Conservation (phyloP, 2,797 vertebrate species). For the Coregonus sp. region DNA sequence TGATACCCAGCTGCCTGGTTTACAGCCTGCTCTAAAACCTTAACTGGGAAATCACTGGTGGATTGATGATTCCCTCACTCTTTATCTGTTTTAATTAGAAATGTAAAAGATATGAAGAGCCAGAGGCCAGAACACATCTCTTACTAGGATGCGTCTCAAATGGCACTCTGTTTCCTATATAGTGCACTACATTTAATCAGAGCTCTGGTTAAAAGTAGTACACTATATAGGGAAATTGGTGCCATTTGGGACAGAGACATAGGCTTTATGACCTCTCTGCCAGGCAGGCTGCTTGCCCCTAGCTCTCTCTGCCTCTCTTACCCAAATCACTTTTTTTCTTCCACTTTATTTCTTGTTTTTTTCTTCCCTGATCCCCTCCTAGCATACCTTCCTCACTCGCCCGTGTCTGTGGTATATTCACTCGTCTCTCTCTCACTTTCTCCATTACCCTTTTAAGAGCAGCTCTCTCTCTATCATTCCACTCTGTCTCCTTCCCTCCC, state of each 20-base stretch:
- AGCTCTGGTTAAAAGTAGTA: background rate
- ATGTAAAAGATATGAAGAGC: conserved; percentile 90
- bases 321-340: no score
- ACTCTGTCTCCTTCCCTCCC: background rate
- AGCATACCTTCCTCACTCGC: no score
- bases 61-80: conserved; percentile 85
- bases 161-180: background rate
- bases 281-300: background rate
- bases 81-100: conserved; percentile 93
- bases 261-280: conserved; percentile 68
- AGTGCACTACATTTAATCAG: background rate
- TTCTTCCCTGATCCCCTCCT: no score
- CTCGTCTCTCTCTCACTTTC: no score
- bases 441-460: no score
- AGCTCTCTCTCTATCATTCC: no score
- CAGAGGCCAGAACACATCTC: conserved; percentile 79
- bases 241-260: background rate
- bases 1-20: conserved; percentile 83
- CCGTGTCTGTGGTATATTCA: no score
- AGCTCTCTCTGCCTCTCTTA: background rate
- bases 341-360: no score
- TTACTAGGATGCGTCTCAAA: conserved; percentile 35
- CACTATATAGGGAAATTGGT: background rate
- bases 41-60: conserved; percentile 87
- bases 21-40: conserved; percentile 87